phyloP scores from a whole-genome alignment of 2,113 vertebrate species.

The Hoplias malabaricus region DNA sequence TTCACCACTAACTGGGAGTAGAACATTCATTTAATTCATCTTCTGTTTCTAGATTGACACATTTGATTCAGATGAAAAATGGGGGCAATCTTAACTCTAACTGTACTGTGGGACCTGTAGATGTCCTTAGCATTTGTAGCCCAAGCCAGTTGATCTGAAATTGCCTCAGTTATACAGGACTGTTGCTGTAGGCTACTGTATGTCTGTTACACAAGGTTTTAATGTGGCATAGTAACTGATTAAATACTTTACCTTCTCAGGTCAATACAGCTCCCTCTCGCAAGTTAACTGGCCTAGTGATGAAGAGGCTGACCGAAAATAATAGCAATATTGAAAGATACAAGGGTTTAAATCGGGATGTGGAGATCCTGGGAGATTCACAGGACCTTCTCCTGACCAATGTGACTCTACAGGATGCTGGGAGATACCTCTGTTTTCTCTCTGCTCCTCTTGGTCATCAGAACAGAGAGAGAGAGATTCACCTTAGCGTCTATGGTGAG shows the following conservation, averaged over 20 bases:
- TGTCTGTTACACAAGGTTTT: neutral
- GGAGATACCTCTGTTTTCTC: constrained; percentile 64
- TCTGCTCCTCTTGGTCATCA: constrained; percentile 66
- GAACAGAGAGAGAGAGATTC: constrained; percentile 54
- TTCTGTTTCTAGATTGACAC: no score
- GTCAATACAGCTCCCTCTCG: neutral
- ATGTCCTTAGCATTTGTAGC: no score
- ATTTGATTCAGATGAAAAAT: neutral
- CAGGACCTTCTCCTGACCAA: constrained; percentile 55
- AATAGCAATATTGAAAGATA: constrained; percentile 39
- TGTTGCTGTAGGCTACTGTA: neutral
- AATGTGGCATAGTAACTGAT: neutral
- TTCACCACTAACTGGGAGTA: no score
- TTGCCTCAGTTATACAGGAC: no score
- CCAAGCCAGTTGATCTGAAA: no score
- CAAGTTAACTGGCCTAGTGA: constrained; percentile 50
- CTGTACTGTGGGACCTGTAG: no score
- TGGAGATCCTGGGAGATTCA: constrained; percentile 43
- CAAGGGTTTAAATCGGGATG: neutral
- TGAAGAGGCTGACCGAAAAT: constrained; percentile 42
- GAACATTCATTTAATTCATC: neutral
- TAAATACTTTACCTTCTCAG: constrained; percentile 44
- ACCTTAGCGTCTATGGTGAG: constrained; percentile 63
- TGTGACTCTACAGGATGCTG: constrained; percentile 51
- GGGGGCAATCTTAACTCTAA: neutral